Evolutionary conservation across 2,888 invertebrate genomes (phyloP).

Genomic region (Nemoura dubitans): DNA sequence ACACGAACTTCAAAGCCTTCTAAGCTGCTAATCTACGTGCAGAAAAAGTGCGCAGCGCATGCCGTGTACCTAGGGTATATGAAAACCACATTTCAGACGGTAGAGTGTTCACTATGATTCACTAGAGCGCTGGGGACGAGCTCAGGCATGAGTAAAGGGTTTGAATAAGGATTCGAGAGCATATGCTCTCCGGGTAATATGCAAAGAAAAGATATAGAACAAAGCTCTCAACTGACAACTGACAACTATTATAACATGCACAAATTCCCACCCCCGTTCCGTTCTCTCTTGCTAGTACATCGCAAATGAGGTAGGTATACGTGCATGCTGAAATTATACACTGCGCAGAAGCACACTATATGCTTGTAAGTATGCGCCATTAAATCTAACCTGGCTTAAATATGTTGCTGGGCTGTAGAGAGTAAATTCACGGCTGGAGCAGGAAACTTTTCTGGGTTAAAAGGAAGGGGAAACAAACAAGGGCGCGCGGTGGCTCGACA

Average conservation of each 20-base stretch:
- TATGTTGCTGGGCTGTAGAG: background rate
- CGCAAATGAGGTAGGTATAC: background rate
- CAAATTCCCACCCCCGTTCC: background rate
- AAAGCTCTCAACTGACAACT: slow-evolving; percentile 7
- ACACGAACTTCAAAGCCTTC: background rate
- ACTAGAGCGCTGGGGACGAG: background rate
- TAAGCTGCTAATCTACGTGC: background rate
- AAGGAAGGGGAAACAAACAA: background rate
- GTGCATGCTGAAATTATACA: too few relatives aligned
- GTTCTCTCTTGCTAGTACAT: background rate
- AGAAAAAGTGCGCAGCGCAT: background rate
- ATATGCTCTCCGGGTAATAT: background rate
- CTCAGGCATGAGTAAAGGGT: background rate
- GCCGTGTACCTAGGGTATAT: background rate
- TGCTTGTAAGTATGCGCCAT: background rate
- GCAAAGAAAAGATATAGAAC: slow-evolving; percentile 1
- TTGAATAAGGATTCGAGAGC: background rate
- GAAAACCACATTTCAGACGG: background rate
- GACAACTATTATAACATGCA: background rate
- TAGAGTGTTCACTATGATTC: background rate
- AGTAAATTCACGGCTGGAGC: too few relatives aligned
- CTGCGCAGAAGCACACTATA: too few relatives aligned
- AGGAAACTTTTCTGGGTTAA: background rate
- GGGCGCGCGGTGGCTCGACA: background rate
- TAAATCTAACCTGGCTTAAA: background rate